Conservation (phyloP, 2,113 vertebrate species). For the Carassius auratus region DNA sequence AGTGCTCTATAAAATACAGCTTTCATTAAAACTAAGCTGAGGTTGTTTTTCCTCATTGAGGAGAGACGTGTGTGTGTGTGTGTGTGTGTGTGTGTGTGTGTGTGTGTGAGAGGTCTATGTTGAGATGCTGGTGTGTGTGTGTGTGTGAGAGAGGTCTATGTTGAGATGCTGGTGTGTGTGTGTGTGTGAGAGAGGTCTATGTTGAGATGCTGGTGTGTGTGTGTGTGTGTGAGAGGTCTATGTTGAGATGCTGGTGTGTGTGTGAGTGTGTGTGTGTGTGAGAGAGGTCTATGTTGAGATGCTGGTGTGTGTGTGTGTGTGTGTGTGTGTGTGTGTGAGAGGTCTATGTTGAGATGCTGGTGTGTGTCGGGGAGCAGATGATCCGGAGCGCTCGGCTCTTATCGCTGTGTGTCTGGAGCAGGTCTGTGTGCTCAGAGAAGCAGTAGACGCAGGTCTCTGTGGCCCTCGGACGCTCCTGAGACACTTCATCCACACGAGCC, state of each 20-base stretch:
- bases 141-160: background rate
- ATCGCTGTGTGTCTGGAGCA: background rate
- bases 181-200: background rate
- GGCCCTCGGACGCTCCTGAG: slow-evolving; percentile 64
- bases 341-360: slow-evolving; percentile 37
- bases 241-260: slow-evolving; percentile 62
- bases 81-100: slow-evolving; percentile 57
- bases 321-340: background rate
- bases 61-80: background rate
- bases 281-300: background rate
- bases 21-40: slow-evolving; percentile 10
- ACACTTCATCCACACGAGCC: slow-evolving; percentile 52
- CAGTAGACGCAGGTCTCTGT: slow-evolving; percentile 88
- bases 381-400: slow-evolving; percentile 61
- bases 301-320: slow-evolving; percentile 61
- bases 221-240: background rate
- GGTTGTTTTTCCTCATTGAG: background rate
- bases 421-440: slow-evolving; percentile 75
- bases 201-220: slow-evolving; percentile 63
- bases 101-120: background rate
- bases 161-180: slow-evolving; percentile 63
- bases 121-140: slow-evolving; percentile 63
- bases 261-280: background rate
- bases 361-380: slow-evolving; percentile 75
- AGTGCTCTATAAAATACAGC: background rate